Conservation (phyloP, 2,113 vertebrate genomes). For the Rhipidura dahli region DNA sequence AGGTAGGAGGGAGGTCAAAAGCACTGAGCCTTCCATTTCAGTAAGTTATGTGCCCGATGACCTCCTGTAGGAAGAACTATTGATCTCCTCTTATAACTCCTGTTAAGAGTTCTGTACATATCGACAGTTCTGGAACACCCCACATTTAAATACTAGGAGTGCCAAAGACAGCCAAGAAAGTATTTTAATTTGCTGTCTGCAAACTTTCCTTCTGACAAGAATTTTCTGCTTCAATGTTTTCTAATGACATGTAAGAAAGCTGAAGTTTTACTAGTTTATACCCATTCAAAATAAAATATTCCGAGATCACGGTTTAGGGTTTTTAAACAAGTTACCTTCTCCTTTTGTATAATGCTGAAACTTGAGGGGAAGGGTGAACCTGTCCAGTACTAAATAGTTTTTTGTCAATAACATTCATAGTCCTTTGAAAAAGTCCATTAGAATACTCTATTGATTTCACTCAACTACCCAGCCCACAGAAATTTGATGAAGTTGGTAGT, state of each 20-base stretch:
- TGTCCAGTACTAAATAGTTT: not conserved
- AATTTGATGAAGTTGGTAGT: not conserved
- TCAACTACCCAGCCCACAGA: not conserved
- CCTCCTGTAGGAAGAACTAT: constrained; percentile 19
- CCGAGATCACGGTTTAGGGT: not conserved
- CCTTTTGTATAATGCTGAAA: not conserved
- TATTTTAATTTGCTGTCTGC: not conserved
- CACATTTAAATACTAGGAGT: not conserved
- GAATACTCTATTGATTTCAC: not conserved
- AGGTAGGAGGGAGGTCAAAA: constrained; percentile 28
- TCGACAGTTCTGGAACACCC: not conserved
- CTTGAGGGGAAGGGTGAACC: not conserved
- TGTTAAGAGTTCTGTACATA: not conserved
- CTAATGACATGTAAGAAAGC: not conserved
- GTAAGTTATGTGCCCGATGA: constrained; percentile 34
- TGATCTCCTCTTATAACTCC: constrained; percentile 37
- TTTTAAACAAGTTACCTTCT: not conserved
- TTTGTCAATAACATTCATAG: not conserved
- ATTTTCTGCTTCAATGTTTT: not conserved
- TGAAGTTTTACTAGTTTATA: not conserved
- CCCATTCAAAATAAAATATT: not conserved
- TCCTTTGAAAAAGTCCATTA: not conserved
- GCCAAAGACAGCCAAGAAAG: not conserved
- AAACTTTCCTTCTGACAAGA: not conserved
- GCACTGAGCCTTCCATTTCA: not conserved